phyloP scores from a whole-genome alignment of 2,797 vertebrate species.

The Dallia pectoralis region DNA sequence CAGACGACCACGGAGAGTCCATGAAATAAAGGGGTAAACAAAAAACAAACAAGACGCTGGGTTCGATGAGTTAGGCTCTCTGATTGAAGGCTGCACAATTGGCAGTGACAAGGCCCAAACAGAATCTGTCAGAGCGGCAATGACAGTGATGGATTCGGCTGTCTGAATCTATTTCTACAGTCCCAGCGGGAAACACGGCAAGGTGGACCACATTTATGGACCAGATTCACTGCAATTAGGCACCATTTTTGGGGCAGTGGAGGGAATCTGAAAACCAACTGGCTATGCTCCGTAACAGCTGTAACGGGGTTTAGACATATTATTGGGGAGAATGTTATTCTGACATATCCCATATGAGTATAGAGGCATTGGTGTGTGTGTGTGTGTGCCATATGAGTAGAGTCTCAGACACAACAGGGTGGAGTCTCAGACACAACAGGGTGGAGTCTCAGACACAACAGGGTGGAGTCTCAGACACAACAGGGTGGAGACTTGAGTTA shows the following conservation, averaged over 20 bases:
- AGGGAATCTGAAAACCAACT: conserved; percentile 35
- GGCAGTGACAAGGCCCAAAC: conserved; percentile 58
- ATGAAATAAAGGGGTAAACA: conserved; percentile 40
- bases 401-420: too few relatives aligned
- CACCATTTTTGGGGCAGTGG: conserved; percentile 30
- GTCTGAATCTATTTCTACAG: conserved; percentile 59
- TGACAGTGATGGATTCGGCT: conserved; percentile 60
- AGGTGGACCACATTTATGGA: conserved; percentile 22
- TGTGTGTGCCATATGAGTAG: neutral
- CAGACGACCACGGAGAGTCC: conserved; percentile 26
- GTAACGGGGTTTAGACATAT: conserved; percentile 36
- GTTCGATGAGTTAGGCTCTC: conserved; percentile 45
- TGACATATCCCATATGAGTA: conserved; percentile 39
- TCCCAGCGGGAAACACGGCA: conserved; percentile 27
- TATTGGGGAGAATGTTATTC: conserved; percentile 48
- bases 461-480: too few relatives aligned
- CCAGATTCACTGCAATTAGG: conserved; percentile 55
- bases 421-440: conserved; percentile 28
- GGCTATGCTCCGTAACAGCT: conserved; percentile 5
- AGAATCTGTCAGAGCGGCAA: conserved; percentile 58
- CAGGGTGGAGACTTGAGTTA: too few relatives aligned
- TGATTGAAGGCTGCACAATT: conserved; percentile 58
- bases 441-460: too few relatives aligned
- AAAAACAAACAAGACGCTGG: conserved; percentile 54
- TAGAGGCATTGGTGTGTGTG: neutral